Evolutionary conservation across 1,140 invertebrate genomes (phyloP), one percentile per base, ranked within the genome.

Genomic region (Atta cephalotes): DNA sequence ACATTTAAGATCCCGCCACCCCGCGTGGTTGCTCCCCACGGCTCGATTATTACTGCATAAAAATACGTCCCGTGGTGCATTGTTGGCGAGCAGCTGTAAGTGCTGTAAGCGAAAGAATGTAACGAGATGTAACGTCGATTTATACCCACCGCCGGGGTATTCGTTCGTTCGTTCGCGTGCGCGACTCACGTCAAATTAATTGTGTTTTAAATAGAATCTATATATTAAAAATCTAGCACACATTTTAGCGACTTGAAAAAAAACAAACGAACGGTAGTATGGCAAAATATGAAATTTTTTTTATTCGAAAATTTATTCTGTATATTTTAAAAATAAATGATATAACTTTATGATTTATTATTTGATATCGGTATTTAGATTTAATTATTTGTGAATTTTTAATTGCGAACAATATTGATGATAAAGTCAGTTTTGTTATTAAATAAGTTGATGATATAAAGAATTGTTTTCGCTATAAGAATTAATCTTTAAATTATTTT

Each of bases 1-100:
- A 16, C 81, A 66, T 82, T 86, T 71, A 84, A 87, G 62, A 18
- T 31, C 39, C 5, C 35, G 16, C 7, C 66, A 35, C 70, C 77
- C 85, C 49, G 49, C 78, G 76, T 77, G 6, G 62, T 53, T 25
- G 63, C 35, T 28, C 51, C 89, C 90, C 79, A 88, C 18, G 18
- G 88, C 63, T 92, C 85, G 81, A 92, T 92, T 92, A 92, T 92
- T 63, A 90, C 85, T 71, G 53, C 68, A 92, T 86, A 92, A 92
- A 91, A 87, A 89, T 84, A 85, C 82, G 68, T 63, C 92, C 91
- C 62, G 89, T 76, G 65, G 92, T 21, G 92, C 84, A 90, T 92
- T 91, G 91, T 78, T 53, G 70, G 28, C 81, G 70, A 63, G 70
- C 91, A 92, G 91, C 91, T 92, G 91, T 88, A 91, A 79, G 68